Evolutionary conservation across 2,888 invertebrate species (phyloP).

Genomic region (Andrena minutula): DNA sequence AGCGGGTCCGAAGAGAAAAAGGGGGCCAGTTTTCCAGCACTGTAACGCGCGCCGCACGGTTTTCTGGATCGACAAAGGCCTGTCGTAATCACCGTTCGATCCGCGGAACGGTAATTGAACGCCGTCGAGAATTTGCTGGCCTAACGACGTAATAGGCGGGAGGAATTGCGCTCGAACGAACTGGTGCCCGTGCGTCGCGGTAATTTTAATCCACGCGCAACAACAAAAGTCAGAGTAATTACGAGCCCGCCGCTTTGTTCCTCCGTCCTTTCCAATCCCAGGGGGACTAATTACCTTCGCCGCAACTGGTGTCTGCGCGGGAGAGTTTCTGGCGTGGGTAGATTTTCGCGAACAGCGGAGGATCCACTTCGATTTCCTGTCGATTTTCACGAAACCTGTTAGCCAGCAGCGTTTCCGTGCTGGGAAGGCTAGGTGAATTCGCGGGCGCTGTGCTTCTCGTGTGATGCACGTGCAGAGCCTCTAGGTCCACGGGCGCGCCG

Average conservation of each 20-base stretch:
- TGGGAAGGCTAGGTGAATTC: slow-evolving; percentile 5
- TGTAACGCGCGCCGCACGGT: slow-evolving; percentile 23
- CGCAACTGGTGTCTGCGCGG: not conserved
- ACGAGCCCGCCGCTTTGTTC: not conserved
- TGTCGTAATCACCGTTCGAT: slow-evolving; percentile 40
- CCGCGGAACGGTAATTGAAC: slow-evolving; percentile 32
- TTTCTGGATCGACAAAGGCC: slow-evolving; percentile 34
- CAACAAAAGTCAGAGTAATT: slow-evolving; percentile 40
- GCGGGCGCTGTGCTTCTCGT: not conserved
- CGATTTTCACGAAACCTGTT: too few species aligned
- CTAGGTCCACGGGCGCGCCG: slow-evolving; percentile 18
- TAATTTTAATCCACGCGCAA: slow-evolving; percentile 36
- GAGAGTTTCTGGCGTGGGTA: not conserved
- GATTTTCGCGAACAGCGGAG: not conserved
- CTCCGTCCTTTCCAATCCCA: not conserved
- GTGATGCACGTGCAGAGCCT: slow-evolving; percentile 46
- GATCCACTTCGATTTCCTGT: not conserved
- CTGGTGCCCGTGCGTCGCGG: not conserved
- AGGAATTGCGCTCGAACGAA: not conserved
- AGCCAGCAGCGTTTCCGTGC: not conserved
- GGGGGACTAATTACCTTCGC: slow-evolving; percentile 9
- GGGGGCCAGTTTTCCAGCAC: slow-evolving; percentile 19
- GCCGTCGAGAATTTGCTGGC: slow-evolving; percentile 11
- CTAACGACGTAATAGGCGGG: slow-evolving; percentile 27
- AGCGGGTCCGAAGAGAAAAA: not conserved